phyloP scores from a whole-genome alignment of 2,797 vertebrate species.

The Euthynnus affinis region DNA sequence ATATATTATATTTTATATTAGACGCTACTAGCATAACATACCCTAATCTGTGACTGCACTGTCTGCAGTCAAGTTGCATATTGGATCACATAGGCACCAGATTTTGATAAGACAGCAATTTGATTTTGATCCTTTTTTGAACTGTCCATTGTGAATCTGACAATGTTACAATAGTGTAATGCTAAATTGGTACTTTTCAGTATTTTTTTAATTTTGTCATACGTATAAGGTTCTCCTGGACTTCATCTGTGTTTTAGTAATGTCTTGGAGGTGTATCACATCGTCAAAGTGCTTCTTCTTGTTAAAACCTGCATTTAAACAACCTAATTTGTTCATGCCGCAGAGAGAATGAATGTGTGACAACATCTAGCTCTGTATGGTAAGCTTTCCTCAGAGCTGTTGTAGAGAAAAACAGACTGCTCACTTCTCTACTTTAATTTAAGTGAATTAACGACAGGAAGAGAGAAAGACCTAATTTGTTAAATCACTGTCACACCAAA shows the following conservation, averaged over 20 bases:
- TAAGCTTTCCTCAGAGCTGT: not conserved
- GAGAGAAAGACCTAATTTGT: not conserved
- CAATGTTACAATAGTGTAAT: too few species aligned
- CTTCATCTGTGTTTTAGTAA: not conserved
- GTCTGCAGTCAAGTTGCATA: too few species aligned
- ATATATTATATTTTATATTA: too few species aligned
- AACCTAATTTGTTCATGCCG: not conserved
- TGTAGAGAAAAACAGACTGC: too few species aligned
- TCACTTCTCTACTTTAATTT: not conserved
- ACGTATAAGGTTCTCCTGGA: not conserved
- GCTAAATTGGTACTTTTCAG: too few species aligned
- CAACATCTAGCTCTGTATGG: not conserved
- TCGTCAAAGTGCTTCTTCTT: not conserved
- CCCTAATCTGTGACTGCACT: too few species aligned
- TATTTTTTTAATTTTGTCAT: not conserved
- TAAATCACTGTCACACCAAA: slow-evolving; percentile 11
- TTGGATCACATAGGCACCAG: too few species aligned
- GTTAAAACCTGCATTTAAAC: slow-evolving; percentile 1
- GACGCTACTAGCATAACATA: too few species aligned
- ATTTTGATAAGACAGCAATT: too few species aligned
- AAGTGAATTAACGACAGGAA: not conserved
- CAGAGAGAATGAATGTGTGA: not conserved
- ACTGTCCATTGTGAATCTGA: not conserved
- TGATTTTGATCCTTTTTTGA: too few species aligned
- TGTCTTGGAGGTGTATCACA: not conserved